Evolutionary conservation across 2,797 vertebrate species (phyloP).

Genomic region (Lepus townsendii): DNA sequence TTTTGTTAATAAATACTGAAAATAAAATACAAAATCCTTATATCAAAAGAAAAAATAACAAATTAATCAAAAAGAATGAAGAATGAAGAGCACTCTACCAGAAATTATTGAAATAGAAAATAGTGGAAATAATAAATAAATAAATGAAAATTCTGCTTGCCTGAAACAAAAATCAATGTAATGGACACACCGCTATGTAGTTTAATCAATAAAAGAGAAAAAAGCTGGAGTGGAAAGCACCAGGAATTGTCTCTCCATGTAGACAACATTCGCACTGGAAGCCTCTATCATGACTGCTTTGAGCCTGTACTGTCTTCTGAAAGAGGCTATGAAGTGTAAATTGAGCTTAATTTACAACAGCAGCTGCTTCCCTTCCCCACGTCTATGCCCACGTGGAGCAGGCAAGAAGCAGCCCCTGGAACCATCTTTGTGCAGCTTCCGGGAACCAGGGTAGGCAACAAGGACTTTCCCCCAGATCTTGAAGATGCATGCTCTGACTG

Average conservation of each 20-base stretch:
- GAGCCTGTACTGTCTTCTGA: not conserved
- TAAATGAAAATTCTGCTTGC: conserved; percentile 13
- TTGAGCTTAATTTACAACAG: not conserved
- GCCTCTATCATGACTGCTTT: not conserved
- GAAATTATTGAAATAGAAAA: conserved; percentile 47
- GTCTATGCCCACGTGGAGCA: not conserved
- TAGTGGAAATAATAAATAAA: conserved; percentile 44
- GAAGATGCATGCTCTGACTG: too few species aligned
- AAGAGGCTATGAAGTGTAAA: not conserved
- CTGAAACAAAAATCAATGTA: conserved; percentile 34
- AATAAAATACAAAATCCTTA: not conserved
- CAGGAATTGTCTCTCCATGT: not conserved
- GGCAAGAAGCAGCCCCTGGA: not conserved
- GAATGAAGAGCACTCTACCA: conserved; percentile 54
- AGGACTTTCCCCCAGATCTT: not conserved
- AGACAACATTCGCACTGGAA: not conserved
- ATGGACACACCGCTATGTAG: conserved; percentile 25
- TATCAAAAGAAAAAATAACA: not conserved
- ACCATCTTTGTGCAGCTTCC: not conserved
- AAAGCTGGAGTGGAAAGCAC: too few species aligned
- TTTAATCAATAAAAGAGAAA: conserved; percentile 35
- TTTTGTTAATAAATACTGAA: not conserved
- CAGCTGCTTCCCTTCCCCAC: not conserved
- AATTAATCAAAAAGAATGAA: conserved; percentile 31
- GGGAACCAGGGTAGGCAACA: not conserved